A percentile compares a stretch with the other conserved stretches of the same genome.
Conservation (phyloP, 2,797 vertebrate genomes). For the Neoniphon sammara region DNA sequence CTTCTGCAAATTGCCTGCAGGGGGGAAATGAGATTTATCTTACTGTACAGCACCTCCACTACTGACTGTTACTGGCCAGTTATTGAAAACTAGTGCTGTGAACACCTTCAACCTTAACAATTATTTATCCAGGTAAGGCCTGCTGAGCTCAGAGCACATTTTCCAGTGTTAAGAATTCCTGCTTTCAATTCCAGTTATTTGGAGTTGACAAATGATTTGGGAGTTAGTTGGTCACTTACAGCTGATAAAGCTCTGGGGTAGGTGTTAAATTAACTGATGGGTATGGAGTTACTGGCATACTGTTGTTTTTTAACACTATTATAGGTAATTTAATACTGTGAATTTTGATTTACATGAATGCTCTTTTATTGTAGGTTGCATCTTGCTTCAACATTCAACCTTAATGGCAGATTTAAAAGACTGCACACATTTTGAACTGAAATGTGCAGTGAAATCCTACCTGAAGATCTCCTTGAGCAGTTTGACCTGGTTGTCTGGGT, state of each 20-base stretch:
- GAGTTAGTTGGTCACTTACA: no score
- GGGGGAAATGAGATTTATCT: not conserved
- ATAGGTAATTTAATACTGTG: no score
- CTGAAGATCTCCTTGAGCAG: slow-evolving; percentile 98
- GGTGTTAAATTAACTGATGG: no score
- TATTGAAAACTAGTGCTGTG: not conserved
- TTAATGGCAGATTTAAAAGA: not conserved
- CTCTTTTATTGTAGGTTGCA: not conserved
- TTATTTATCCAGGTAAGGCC: not conserved
- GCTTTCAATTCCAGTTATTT: no score
- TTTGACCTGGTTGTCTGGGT: slow-evolving; percentile 98
- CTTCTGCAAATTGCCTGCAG: slow-evolving; percentile 94
- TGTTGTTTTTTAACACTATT: no score
- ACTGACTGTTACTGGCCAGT: not conserved
- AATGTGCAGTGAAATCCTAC: slow-evolving; percentile 71
- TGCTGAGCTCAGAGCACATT: no score
- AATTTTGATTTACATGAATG: no score
- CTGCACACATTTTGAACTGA: not conserved
- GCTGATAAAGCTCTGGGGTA: no score
- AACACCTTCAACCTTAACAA: not conserved
- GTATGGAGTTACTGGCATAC: no score
- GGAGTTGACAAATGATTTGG: no score
- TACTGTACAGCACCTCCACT: not conserved
- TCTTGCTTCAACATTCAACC: not conserved
- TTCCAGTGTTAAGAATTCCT: no score